Conservation (phyloP, 2,888 invertebrate genomes). For the Nemoura dubitans region DNA sequence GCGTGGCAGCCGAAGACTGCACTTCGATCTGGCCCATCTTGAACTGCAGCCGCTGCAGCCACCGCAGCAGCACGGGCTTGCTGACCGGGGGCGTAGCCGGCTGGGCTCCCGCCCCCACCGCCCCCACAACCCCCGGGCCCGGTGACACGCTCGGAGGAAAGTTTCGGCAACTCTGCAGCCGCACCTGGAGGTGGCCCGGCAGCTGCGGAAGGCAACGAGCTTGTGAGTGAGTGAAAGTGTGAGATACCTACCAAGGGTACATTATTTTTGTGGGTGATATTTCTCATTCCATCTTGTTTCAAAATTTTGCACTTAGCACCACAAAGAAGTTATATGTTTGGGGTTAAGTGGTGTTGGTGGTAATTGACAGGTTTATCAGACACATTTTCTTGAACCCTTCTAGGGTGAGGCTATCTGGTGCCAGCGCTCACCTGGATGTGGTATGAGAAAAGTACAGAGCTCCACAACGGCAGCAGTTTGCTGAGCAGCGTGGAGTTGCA, state of each 20-base stretch:
- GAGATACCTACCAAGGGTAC: no score
- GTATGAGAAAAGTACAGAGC: slow-evolving; percentile 93
- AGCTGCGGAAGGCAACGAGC: slow-evolving; percentile 71
- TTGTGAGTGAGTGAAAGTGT: no score
- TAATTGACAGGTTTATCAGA: no score
- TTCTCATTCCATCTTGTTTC: no score
- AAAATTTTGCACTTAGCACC: no score
- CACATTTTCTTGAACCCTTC: no score
- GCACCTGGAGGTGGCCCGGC: slow-evolving; percentile 86
- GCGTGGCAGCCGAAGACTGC: slow-evolving; percentile 90
- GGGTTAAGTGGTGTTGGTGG: no score
- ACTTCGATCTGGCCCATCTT: slow-evolving; percentile 98
- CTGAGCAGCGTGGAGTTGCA: slow-evolving; percentile 92
- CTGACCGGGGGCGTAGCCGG: slow-evolving; percentile 50
- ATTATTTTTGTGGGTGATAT: slow-evolving; percentile 43
- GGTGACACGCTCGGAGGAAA: slow-evolving; percentile 69
- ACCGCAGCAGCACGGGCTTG: slow-evolving; percentile 73
- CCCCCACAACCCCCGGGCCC: slow-evolving; percentile 44
- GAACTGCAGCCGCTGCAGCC: slow-evolving; percentile 93
- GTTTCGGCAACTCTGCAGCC: slow-evolving; percentile 89
- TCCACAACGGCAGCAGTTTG: slow-evolving; percentile 94
- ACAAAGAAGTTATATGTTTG: no score
- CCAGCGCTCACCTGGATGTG: slow-evolving; percentile 71
- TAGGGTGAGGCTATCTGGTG: slow-evolving; percentile 45
- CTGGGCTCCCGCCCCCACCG: no score